These are phyloP conservation scores for Chionis minor DNA, from an alignment of 2,113 vertebrate genomes.

Conservation along the genomic window DNA sequence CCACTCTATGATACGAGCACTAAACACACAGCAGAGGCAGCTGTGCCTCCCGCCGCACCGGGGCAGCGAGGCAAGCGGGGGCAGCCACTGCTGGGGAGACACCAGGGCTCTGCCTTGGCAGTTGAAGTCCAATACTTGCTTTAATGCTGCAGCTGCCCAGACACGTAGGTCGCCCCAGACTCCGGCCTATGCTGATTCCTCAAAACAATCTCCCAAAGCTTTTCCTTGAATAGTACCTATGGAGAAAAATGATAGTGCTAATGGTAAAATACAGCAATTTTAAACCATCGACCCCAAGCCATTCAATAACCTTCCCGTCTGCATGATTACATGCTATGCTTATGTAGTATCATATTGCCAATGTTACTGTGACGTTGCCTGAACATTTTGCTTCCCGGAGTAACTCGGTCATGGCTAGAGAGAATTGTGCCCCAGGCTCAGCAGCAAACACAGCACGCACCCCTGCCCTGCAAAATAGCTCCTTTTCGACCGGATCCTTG, in stretches of 20 bases:
- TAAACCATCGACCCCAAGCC: not conserved
- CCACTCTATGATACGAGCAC: not conserved
- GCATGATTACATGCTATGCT: not conserved
- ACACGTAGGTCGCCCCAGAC: not conserved
- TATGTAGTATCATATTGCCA: not conserved
- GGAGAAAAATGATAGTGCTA: not conserved
- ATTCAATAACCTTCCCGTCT: not conserved
- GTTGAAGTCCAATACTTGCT: not conserved
- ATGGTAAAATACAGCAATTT: not conserved
- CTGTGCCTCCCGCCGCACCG: rapidly evolving
- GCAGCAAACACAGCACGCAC: not conserved
- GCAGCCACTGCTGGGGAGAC: not conserved
- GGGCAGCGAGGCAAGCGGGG: not conserved
- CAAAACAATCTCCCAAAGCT: not conserved
- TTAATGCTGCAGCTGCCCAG: not conserved
- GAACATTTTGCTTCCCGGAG: not conserved
- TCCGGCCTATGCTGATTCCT: rapidly evolving
- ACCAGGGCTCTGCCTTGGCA: not conserved
- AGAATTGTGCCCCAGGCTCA: too few species aligned
- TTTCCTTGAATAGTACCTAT: not conserved
- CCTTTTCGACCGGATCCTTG: not conserved
- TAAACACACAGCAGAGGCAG: not conserved
- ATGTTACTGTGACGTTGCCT: not conserved
- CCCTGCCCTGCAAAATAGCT: not conserved
- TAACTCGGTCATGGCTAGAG: not conserved